Conservation (phyloP, 1,140 invertebrate genomes). For the Drosophila watanabei region DNA sequence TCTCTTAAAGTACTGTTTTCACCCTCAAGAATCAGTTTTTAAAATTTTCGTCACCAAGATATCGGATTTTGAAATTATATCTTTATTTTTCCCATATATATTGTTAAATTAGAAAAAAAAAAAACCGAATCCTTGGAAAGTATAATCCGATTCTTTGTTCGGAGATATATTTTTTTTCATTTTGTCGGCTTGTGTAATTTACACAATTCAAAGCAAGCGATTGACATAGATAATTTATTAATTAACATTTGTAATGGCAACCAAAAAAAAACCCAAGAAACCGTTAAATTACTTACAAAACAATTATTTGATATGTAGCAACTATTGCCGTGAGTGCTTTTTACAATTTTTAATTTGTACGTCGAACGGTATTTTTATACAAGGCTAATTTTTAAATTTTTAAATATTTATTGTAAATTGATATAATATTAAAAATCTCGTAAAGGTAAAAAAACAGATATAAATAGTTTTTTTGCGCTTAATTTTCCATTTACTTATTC, state of each 20-base stretch:
- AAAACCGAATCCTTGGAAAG: too few relatives aligned
- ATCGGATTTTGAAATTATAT: too few relatives aligned
- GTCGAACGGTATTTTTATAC: constrained; percentile 41
- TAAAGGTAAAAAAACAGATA: constrained; percentile 29
- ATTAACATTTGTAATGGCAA: constrained; percentile 34
- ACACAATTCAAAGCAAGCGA: constrained; percentile 41
- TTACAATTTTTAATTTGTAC: constrained; percentile 55
- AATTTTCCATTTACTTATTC: background rate
- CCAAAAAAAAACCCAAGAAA: constrained; percentile 19
- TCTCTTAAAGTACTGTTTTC: too few relatives aligned
- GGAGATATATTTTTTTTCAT: background rate
- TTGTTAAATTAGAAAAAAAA: too few relatives aligned
- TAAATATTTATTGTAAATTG: constrained; percentile 59
- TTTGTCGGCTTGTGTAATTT: too few relatives aligned
- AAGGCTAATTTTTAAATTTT: constrained; percentile 41
- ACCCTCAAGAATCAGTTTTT: too few relatives aligned
- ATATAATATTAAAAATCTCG: constrained; percentile 8
- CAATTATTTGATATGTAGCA: background rate
- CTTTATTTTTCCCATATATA: too few relatives aligned
- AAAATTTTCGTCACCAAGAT: too few relatives aligned
- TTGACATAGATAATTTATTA: constrained; percentile 43
- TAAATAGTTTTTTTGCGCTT: constrained; percentile 44
- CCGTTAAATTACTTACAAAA: constrained; percentile 3
- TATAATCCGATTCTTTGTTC: too few relatives aligned
- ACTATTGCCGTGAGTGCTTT: background rate